Conservation (phyloP, 2,888 invertebrate species). For the Andrena flavipes region DNA sequence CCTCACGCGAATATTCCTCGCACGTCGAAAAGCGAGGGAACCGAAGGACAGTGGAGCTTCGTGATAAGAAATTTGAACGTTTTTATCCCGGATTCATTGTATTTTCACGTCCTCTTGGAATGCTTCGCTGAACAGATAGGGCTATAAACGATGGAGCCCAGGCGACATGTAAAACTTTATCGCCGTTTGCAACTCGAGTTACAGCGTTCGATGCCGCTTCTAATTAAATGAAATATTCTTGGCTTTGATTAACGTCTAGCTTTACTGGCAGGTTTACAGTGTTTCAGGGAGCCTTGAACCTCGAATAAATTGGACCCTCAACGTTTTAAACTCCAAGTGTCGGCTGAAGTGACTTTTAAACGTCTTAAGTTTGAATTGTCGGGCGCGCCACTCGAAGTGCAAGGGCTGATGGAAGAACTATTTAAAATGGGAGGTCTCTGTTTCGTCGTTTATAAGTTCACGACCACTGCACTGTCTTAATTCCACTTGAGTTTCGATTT, state of each 20-base stretch:
- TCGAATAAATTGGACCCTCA: slow-evolving; percentile 5
- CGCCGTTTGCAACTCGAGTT: background rate
- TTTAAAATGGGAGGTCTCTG: background rate
- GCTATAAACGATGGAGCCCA: too few species aligned
- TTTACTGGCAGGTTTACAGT: background rate
- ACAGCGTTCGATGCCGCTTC: background rate
- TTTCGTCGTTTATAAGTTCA: background rate
- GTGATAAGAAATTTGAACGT: slow-evolving; percentile 46
- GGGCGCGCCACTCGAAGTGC: background rate
- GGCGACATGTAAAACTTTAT: background rate
- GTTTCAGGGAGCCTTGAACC: background rate
- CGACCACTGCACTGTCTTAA: background rate
- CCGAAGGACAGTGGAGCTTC: background rate
- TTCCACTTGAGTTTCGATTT: background rate
- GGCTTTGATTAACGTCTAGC: background rate
- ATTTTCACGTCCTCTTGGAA: background rate
- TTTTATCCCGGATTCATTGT: background rate
- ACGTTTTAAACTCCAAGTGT: background rate
- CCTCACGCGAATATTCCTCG: background rate
- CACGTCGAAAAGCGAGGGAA: slow-evolving; percentile 33
- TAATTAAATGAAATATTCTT: slow-evolving; percentile 1
- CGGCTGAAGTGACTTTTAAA: background rate
- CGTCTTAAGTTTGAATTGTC: slow-evolving; percentile 1
- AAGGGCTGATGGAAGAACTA: background rate
- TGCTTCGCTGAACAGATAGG: background rate